Percentiles rank a stretch among this genome's conserved stretches.
phyloP scores from a whole-genome alignment of 2,113 vertebrate genomes.

The Heterotilapia buettikoferi region DNA sequence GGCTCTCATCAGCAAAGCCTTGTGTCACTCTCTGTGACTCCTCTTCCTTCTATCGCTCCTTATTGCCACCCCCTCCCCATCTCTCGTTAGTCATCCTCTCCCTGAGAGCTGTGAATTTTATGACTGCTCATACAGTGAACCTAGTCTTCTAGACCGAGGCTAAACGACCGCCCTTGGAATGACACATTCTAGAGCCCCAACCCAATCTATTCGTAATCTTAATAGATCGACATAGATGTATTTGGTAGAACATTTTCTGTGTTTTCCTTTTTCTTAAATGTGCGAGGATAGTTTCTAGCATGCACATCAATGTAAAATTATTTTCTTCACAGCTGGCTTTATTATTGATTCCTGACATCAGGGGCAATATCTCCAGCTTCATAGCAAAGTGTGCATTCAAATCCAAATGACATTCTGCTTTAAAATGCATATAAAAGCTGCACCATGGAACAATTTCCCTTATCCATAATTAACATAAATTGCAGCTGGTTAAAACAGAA shows the following conservation, averaged over 20 bases:
- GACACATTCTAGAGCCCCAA: not conserved
- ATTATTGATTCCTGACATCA: constrained; percentile 10
- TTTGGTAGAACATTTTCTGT: constrained; percentile 1
- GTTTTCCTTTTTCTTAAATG: not conserved
- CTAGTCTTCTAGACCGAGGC: constrained; percentile 20
- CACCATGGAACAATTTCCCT: not conserved
- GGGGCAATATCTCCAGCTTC: not conserved
- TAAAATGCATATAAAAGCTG: not conserved
- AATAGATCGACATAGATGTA: constrained; percentile 6
- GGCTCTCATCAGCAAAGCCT: constrained; percentile 50
- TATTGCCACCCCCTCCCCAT: not conserved
- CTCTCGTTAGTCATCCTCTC: not conserved
- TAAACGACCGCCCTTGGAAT: constrained; percentile 28
- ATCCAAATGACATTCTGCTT: constrained; percentile 11
- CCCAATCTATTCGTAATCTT: not conserved
- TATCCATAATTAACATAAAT: not conserved
- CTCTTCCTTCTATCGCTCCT: not conserved
- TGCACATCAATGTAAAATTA: not conserved
- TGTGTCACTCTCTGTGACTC: constrained; percentile 13
- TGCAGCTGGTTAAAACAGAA: not conserved
- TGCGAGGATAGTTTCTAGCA: not conserved
- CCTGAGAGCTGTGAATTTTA: constrained; percentile 18
- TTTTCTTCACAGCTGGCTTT: not conserved
- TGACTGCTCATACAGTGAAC: constrained; percentile 5
- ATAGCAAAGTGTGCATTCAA: not conserved